These are phyloP conservation scores for Origma solitaria DNA, from an alignment of 2,113 vertebrate genomes.

Conservation along the genomic window DNA sequence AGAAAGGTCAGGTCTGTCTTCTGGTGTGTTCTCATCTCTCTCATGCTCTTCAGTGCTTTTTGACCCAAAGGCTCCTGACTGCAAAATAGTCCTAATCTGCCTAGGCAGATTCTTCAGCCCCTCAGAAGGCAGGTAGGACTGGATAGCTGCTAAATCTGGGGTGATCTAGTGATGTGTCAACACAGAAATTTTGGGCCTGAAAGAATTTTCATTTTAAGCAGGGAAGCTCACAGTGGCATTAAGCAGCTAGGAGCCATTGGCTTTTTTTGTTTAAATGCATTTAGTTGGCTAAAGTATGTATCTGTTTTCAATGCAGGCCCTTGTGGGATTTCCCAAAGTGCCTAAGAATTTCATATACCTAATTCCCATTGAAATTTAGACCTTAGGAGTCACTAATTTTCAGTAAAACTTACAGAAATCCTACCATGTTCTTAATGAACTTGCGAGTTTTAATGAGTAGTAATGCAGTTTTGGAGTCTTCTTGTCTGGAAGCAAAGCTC, in stretches of 20 bases:
- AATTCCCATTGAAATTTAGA: not conserved
- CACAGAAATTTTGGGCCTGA: not conserved
- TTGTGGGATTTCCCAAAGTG: not conserved
- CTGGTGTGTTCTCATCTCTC: not conserved
- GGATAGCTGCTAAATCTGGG: not conserved
- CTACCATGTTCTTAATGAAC: constrained; percentile 18
- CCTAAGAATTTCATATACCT: not conserved
- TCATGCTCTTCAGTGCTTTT: not conserved
- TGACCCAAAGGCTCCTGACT: not conserved
- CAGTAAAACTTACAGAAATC: not conserved
- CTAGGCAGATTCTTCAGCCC: not conserved
- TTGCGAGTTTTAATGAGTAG: constrained; percentile 28
- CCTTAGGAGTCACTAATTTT: not conserved
- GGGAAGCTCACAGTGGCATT: not conserved
- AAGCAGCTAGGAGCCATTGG: not conserved
- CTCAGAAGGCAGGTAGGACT: not conserved
- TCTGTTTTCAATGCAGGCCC: not conserved
- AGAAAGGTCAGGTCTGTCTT: not conserved
- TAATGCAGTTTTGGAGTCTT: constrained; percentile 34
- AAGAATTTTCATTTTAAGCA: not conserved
- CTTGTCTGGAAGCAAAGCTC: constrained; percentile 35
- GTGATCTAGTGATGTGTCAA: not conserved
- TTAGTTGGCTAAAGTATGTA: not conserved
- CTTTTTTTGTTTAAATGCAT: not conserved
- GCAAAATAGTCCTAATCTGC: not conserved